These are phyloP conservation scores for Amphiprion percula DNA, from an alignment of 2,113 vertebrate species.

Conservation along the genomic window DNA sequence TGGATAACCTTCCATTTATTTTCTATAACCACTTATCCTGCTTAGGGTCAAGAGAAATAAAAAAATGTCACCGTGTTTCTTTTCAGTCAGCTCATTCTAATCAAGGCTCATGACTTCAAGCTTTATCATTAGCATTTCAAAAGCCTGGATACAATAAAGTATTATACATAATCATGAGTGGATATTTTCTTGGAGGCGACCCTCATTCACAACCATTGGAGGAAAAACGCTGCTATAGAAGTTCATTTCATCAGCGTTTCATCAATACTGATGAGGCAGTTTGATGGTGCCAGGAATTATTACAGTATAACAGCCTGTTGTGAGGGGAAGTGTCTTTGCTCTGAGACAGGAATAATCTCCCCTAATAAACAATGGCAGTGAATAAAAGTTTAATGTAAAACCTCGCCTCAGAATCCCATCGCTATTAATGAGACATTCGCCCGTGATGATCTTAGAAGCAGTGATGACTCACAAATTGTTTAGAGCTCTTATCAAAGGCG, in stretches of 20 bases:
- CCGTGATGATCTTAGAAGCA: slow-evolving; percentile 59
- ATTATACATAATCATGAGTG: slow-evolving; percentile 39
- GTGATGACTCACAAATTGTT: slow-evolving; percentile 68
- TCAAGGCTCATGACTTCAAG: slow-evolving; percentile 27
- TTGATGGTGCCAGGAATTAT: slow-evolving; percentile 55
- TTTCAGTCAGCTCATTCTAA: slow-evolving; percentile 32
- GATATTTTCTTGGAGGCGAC: slow-evolving; percentile 46
- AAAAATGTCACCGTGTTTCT: slow-evolving; percentile 16
- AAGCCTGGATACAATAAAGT: slow-evolving; percentile 38
- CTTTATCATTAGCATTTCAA: slow-evolving; percentile 69
- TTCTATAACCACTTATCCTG: slow-evolving; percentile 13
- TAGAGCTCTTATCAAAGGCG: slow-evolving; percentile 63
- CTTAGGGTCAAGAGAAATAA: slow-evolving; percentile 32
- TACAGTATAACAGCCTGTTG: slow-evolving; percentile 41
- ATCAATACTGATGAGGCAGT: slow-evolving; percentile 65
- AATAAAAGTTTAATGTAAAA: slow-evolving; percentile 70
- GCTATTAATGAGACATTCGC: slow-evolving; percentile 69
- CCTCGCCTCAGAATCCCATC: slow-evolving; percentile 60
- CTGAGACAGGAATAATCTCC: slow-evolving; percentile 49
- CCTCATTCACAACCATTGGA: slow-evolving; percentile 28
- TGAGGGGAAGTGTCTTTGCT: slow-evolving; percentile 56
- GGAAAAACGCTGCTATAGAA: slow-evolving; percentile 32
- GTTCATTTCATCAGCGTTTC: slow-evolving; percentile 69
- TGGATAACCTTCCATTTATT: slow-evolving; percentile 36
- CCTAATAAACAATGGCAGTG: slow-evolving; percentile 60